Conservation (phyloP, 2,113 vertebrate species). For the Peucedramus taeniatus region DNA sequence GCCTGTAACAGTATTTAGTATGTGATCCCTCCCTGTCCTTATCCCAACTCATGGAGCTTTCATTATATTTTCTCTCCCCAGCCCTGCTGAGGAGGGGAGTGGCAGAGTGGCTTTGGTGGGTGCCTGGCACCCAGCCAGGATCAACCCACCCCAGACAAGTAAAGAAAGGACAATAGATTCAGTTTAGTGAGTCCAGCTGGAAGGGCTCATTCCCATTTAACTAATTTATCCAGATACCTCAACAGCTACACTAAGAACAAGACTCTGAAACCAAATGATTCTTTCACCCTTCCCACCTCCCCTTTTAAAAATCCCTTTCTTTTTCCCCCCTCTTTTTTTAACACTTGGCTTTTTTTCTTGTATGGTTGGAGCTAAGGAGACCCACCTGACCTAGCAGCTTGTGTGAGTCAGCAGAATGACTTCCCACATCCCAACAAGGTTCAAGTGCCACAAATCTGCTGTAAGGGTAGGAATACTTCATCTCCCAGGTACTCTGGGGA, state of each 20-base stretch:
- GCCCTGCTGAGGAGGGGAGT: neutral
- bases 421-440: neutral
- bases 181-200: neutral
- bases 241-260: neutral
- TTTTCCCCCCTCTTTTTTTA: neutral
- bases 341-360: neutral
- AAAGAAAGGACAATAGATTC: neutral
- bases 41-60: neutral
- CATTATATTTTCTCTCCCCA: neutral
- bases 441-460: neutral
- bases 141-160: neutral
- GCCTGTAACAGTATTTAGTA: fast-evolving
- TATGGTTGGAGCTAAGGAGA: neutral
- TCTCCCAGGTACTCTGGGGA: constrained; percentile 13
- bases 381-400: neutral
- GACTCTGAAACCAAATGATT: neutral
- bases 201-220: neutral
- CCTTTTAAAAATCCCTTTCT: fast-evolving
- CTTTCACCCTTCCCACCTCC: neutral
- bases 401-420: constrained; percentile 22
- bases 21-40: too few relatives aligned
- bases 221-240: neutral
- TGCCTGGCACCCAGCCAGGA: neutral
- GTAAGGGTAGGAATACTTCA: neutral
- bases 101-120: neutral